Evolutionary conservation across 2,888 invertebrate species (phyloP), one percentile per base, ranked within the genome.

Genomic region (Eucriotettix oculatus): DNA sequence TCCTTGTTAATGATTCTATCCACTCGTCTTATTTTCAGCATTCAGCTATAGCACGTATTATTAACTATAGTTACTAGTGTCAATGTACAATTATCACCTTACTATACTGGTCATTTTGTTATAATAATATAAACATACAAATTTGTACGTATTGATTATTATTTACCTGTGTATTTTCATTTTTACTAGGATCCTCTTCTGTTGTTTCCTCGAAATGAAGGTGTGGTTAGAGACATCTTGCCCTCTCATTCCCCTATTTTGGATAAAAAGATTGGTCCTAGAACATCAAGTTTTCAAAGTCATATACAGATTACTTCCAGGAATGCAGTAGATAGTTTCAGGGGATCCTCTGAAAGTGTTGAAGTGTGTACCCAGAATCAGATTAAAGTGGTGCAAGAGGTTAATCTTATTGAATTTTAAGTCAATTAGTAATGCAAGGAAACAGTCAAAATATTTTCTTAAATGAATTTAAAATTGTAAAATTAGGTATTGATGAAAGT

Each of bases 131-230:
- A 29, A 29, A 29, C 7, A 7, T 29, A 29, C 7, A 29, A 5
- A 29, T 29, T n/a, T n/a, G n/a, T n/a, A n/a, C n/a, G 29, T 5
- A 29, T 29, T 5, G 29, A 29, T n/a, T n/a, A 7, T 55, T 42
- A 58, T 42, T 10, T 54, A 1, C 48, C 14, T 63, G 42, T 9
- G 16, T 16, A 41, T 42, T 56, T 54, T 59, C 16, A 56, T 16
- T 12, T 17, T 41, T 41, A 10, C 42, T 42, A 67, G 66, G 67
- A 82, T 70, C 82, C 82, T 1, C 71, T 82, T 12, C 69, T 82
- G 52, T 71, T 82, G 70, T 80, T 79, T 65, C 82, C 82, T 11
- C 74, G 82, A 64, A 83, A 82, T 70, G 78, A 79, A 64, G 82
- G 82, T 16, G 67, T 67, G 75, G 61, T 78, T 75, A 76, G 78